A percentile compares a stretch with the other conserved stretches of the same genome.
phyloP scores from a whole-genome alignment of 2,888 invertebrate genomes.

The Harpagoxenus sublaevis region DNA sequence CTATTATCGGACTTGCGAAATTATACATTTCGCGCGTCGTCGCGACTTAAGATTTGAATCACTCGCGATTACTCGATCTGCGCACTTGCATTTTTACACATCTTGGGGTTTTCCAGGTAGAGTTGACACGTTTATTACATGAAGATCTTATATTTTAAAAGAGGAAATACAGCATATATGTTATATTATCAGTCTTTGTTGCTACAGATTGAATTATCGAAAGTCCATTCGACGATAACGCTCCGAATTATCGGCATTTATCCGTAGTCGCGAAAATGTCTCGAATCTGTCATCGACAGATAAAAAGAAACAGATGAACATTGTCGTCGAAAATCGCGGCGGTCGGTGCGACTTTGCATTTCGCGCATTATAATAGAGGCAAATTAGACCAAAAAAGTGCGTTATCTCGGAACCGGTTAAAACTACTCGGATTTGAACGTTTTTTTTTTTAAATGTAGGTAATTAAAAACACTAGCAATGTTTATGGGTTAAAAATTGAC shows the following conservation, averaged over 20 bases:
- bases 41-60: not conserved
- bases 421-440: too few relatives aligned
- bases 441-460: too few relatives aligned
- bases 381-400: too few relatives aligned
- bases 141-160: too few relatives aligned
- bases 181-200: not conserved
- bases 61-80: not conserved
- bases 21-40: not conserved
- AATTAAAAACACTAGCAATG: too few relatives aligned
- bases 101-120: too few relatives aligned
- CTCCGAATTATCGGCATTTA: not conserved
- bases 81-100: too few relatives aligned
- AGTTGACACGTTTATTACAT: too few relatives aligned
- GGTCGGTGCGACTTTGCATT: too few relatives aligned
- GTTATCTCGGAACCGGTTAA: too few relatives aligned
- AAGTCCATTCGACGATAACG: not conserved
- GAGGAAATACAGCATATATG: not conserved
- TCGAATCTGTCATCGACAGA: not conserved
- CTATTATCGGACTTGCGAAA: slow-evolving; percentile 15
- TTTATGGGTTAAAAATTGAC: too few relatives aligned
- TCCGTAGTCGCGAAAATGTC: not conserved
- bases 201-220: not conserved
- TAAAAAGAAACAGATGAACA: not conserved
- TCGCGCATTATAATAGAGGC: too few relatives aligned
- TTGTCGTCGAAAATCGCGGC: not conserved